These are phyloP conservation scores for Erethizon dorsatum DNA, from an alignment of 2,797 vertebrate species.

Conservation along the genomic window DNA sequence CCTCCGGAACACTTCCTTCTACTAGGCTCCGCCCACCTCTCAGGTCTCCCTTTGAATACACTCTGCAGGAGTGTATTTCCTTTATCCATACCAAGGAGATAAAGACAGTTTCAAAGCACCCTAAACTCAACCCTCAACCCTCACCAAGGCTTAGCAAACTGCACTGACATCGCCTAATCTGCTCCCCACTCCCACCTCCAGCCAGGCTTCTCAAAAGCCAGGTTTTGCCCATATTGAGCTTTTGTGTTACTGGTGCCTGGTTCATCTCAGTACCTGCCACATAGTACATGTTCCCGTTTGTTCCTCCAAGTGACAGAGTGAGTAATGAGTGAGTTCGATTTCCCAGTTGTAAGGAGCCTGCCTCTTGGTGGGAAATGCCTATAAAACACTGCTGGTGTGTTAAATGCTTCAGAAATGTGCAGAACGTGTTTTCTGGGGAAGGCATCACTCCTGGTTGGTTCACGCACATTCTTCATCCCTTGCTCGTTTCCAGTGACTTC, in stretches of 20 bases:
- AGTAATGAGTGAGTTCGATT: background rate
- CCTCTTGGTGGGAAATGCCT: slow-evolving; percentile 1
- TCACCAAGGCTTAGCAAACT: background rate
- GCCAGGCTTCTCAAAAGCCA: background rate
- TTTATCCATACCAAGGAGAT: background rate
- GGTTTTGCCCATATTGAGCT: background rate
- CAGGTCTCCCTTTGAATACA: background rate
- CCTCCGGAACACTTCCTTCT: background rate
- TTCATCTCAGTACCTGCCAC: background rate
- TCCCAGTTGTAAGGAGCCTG: background rate
- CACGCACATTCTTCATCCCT: background rate
- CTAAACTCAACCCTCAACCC: background rate
- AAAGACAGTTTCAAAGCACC: background rate
- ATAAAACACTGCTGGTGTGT: background rate
- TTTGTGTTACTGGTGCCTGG: background rate
- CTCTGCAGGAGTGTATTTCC: background rate
- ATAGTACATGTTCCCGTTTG: background rate
- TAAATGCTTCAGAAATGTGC: background rate
- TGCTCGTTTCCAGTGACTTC: background rate
- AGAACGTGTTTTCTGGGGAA: background rate
- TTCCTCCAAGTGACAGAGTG: background rate
- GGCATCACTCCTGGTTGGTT: background rate
- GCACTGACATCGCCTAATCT: background rate
- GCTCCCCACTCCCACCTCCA: background rate
- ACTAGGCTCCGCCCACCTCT: background rate